A percentile compares a stretch with the other conserved stretches of the same genome.
Evolutionary conservation across 2,888 invertebrate genomes (phyloP).

Genomic region (Clusia tigrina): DNA sequence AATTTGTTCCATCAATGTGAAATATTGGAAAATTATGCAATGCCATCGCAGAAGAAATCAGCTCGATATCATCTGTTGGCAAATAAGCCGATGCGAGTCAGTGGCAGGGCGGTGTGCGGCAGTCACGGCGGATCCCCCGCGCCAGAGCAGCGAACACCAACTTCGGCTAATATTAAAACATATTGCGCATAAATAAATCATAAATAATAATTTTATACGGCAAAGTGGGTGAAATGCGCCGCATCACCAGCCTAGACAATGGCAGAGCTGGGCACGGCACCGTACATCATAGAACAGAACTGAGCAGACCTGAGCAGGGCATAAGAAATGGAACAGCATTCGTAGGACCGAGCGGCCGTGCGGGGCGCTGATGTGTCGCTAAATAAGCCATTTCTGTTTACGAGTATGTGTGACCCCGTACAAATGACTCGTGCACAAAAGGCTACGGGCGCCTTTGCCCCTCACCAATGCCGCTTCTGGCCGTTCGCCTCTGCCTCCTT

Average conservation of each 20-base stretch:
- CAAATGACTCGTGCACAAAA: slow-evolving; percentile 10
- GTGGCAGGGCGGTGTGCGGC: no score
- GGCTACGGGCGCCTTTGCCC: neutral
- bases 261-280: neutral
- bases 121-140: slow-evolving; percentile 18
- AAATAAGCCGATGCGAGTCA: no score
- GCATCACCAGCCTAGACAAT: neutral
- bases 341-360: neutral
- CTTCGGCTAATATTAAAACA: slow-evolving; percentile 43
- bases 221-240: neutral
- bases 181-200: slow-evolving; percentile 59
- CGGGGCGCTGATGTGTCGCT: slow-evolving; percentile 41
- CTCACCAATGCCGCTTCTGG: no score
- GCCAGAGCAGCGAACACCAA: slow-evolving; percentile 14
- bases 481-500: no score
- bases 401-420: no score
- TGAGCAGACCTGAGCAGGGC: neutral
- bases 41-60: slow-evolving; percentile 12
- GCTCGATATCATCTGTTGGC: slow-evolving; percentile 31
- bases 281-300: no score
- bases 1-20: slow-evolving; percentile 36
- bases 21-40: slow-evolving; percentile 35
- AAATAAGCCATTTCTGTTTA: slow-evolving; percentile 19
- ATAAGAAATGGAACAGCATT: no score
- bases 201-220: slow-evolving; percentile 44